These are phyloP conservation scores for Phasia obesa DNA, from an alignment of 2,888 invertebrate species.

Conservation along the genomic window DNA sequence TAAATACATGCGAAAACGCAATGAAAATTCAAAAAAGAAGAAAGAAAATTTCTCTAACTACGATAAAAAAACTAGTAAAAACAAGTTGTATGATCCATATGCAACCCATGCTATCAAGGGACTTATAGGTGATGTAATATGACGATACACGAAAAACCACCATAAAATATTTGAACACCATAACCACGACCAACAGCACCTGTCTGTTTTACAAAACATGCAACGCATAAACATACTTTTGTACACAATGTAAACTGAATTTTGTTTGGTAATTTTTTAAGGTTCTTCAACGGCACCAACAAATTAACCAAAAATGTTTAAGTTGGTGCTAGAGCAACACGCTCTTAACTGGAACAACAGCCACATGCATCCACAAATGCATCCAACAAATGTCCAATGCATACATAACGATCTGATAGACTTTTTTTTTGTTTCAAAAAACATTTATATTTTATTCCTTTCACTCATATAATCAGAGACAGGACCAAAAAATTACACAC, in stretches of 20 bases:
- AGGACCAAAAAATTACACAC: conserved; percentile 35
- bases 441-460: conserved; percentile 41
- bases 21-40: conserved; percentile 50
- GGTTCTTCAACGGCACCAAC: conserved; percentile 56
- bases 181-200: conserved; percentile 57
- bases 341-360: conserved; percentile 32
- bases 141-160: conserved; percentile 45
- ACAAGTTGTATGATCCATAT: conserved; percentile 1
- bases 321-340: conserved; percentile 48
- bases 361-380: conserved; percentile 9
- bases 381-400: conserved; percentile 43
- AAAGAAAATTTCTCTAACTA: conserved; percentile 44
- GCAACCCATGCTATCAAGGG: background rate
- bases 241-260: conserved; percentile 5
- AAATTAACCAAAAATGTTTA: conserved; percentile 58
- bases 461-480: conserved; percentile 34
- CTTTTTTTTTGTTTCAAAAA: background rate
- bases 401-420: conserved; percentile 23
- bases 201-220: conserved; percentile 44
- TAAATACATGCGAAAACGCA: conserved; percentile 72
- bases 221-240: background rate
- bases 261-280: conserved; percentile 24
- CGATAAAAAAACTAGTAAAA: conserved; percentile 12
- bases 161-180: conserved; percentile 64
- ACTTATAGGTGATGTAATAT: conserved; percentile 8